Evolutionary conservation across 2,797 vertebrate genomes (phyloP), one percentile per base, ranked within the genome.

Genomic region (Pseudotriccus pelzelni): DNA sequence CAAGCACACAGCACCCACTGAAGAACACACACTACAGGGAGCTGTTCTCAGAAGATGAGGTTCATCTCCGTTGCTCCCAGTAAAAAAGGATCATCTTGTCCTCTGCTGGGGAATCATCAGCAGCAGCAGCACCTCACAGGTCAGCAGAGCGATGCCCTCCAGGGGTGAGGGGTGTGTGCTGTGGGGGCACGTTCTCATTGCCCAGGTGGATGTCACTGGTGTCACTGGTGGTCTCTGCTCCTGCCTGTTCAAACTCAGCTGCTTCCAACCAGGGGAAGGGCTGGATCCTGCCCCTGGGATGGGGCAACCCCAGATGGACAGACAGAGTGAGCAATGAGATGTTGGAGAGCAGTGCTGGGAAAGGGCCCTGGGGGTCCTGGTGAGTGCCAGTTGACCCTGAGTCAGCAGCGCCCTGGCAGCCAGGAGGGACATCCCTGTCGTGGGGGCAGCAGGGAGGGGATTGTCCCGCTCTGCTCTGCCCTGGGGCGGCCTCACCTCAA

Each of bases 161-260:
- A 24, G 1, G 37, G 55, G 34, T 17, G 32, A 68, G 23, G 63
- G 4, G 55, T 36, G 66, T 89, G 58, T 52, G 56, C 39, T 83
- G 10, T 14, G 39, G 80, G 39, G 25, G 3, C 37, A 78, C 0
- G 0, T 28, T 14, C 23, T 20, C 3, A 0, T 7, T 7, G 4
- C 47, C 80, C 52, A n/a, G 41, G 10, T 39, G 41, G 17, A 22
- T 12, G 4, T 11, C 67, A n/a, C 56, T 59, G 34, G 55, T 55
- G 46, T 20, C 21, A 19, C 7, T 36, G 15, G n/a, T 24, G 24
- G 47, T 25, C 47, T 27, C 15, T 50, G 32, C 41, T 16, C 23
- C 58, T 59, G 24, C 47, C 22, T 36, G 34, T 16, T 56, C 58
- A 37, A 11, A 32, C 24, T 63, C 39, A 72, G 37, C 49, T 39